Base-by-base conservation (phyloP, 2,888 invertebrate species). In the Alloplasta piceator region DNA sequence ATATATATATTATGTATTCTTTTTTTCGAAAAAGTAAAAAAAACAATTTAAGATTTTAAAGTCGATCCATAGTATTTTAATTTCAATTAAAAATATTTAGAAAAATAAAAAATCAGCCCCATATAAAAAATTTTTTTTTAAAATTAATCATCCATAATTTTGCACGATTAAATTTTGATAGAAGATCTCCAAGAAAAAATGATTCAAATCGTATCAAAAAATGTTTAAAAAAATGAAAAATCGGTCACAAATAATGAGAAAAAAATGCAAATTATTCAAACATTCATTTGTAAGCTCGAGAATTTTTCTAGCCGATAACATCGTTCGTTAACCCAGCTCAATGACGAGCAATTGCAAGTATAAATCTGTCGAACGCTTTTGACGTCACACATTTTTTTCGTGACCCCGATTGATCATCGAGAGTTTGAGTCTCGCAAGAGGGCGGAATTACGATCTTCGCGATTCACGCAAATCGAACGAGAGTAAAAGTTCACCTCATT, bases 351-450 rank as follows among this genome's bases (percentile, higher is more conserved):
- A 87, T 87, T 86, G 87, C 85, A 81, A 26, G 26, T 26, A 26
- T 73, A 82, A 87, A 87, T 87, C 82, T 78, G 82, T 84, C 75
- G 80, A 82, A 80, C 16, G 75, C 82, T 78, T 58, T 73, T 73
- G 86, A 86, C 86, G 86, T 64, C 84, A 84, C 78, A 12, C 36
- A 26, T 52, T 55, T 46, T 26, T 26, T 26, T 26, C 26, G 64
- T 84, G 86, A 86, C 88, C 87, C 78, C 87, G 82, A 86, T 87
- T 84, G 84, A 87, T 87, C 85, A 85, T 77, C 56, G 41, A 46
- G 70, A 60, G 58, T 48, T 41, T 43, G 4, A 48, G 64, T 58
- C 3, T 3, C 26, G 26, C 58, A 48, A 38, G 36, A 14, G 61
- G 43, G 48, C 3, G 43, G 39, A 41, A 55, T 14, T 41, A 61